Conservation (phyloP, 2,113 vertebrate species). For the Pelobates fuscus region DNA sequence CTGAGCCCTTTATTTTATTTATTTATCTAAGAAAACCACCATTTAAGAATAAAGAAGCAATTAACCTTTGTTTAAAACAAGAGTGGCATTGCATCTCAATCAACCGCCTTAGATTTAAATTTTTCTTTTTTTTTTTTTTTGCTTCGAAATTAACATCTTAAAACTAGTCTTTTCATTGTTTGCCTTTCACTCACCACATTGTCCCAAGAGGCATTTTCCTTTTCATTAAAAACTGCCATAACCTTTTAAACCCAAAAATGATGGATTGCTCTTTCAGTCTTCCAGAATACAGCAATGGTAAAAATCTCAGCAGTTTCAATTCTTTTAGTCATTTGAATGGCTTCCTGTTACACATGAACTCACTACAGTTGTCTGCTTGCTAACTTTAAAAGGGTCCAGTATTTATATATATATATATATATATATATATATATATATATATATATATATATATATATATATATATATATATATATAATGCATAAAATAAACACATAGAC, state of each 20-base stretch:
- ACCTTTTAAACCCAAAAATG: slow-evolving; percentile 55
- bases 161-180: slow-evolving; percentile 44
- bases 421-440: not conserved
- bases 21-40: not conserved
- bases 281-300: slow-evolving; percentile 39
- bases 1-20: not conserved
- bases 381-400: slow-evolving; percentile 15
- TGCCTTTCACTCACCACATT: slow-evolving; percentile 48
- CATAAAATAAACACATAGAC: no score
- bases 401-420: not conserved
- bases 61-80: not conserved
- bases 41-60: not conserved
- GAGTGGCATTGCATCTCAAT: slow-evolving; percentile 4
- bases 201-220: slow-evolving; percentile 51
- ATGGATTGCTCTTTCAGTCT: slow-evolving; percentile 50
- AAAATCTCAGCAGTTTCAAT: slow-evolving; percentile 54
- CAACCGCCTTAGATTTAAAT: slow-evolving; percentile 52
- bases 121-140: slow-evolving; percentile 53
- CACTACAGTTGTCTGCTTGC: slow-evolving; percentile 8
- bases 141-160: slow-evolving; percentile 55
- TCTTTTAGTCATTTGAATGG: slow-evolving; percentile 34
- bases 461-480: not conserved
- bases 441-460: not conserved
- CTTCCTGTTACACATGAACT: slow-evolving; percentile 47
- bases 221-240: slow-evolving; percentile 50